Evolutionary conservation across 2,888 invertebrate species (phyloP), one percentile per base, ranked within the genome.

Genomic region (Torymus tubicola): DNA sequence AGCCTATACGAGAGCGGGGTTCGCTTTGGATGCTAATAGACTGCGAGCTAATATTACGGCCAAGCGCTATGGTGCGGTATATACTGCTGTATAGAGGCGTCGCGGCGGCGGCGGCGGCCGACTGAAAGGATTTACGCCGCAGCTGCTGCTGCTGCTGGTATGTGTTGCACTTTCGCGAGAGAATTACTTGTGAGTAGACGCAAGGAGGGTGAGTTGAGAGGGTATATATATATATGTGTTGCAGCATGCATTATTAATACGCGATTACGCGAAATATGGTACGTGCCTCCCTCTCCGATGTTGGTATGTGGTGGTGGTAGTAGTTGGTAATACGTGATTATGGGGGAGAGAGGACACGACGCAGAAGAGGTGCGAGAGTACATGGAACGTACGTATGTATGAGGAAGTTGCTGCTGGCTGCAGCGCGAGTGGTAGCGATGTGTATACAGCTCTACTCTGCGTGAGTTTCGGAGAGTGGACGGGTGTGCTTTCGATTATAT

Each of bases 21-120:
- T 78, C 78, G 65, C 78, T 78, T 71, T 71, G 78, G 78, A 78
- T 78, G 78, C 78, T 78, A 78, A 78, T 78, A 64, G 53, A 65
- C 71, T 63, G 58, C 31, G 42, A 42, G 42, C 42, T 42, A 42
- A 42, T 42, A 42, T 42, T 8, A 42, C 42, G 42, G 10, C 42
- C 42, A 2, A 21, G 21, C 16, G 18, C 24, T 5, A 58, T 50
- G 18, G 21, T n/a, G n/a, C 21, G 21, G 21, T 21, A 2, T n/a
- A 2, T 21, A 21, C 21, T 21, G 21, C 21, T n/a, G n/a, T n/a
- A n/a, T n/a, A 50, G 14, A 50, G 50, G 58, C 18, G 3, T 0
- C 3, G 5, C 16, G 57, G 5, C 53, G 10, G 4, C 65, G 65
- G 12, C 14, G 24, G 10, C 31, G 63, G 10, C 42, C 5, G 64